Evolutionary conservation across 2,888 invertebrate species (phyloP), one percentile per base, ranked within the genome.

Genomic region (Heliconius aoede): DNA sequence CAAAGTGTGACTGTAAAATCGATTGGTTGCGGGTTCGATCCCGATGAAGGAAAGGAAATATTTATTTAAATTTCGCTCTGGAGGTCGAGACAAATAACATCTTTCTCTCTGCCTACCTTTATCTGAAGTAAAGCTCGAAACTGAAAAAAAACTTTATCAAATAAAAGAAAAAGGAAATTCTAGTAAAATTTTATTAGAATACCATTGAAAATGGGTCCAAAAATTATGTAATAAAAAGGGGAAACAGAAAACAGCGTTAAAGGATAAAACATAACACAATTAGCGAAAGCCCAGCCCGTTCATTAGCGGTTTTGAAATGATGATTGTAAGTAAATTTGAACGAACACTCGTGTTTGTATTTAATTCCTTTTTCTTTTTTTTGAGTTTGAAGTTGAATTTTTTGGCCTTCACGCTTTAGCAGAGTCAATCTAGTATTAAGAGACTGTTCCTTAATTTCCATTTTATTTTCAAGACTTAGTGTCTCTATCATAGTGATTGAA

Each of bases 301-400:
- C 75, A 77, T 80, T 80, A 80, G 79, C 73, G 58, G 78, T 55
- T 71, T 72, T 40, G 62, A 67, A 77, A 71, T 72, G 76, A 71
- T 75, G 76, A 76, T 77, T 78, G 80, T 77, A 60, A 76, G 74
- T 62, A 75, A 76, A 78, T 80, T 77, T 73, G 74, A 72, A 74
- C 73, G 71, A 76, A 72, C 58, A 75, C 71, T 61, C 67, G 40
- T 74, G 77, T 80, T 79, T 77, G 7, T 46, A 78, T 73, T 78
- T 80, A 76, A 76, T 76, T 76, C n/a, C n/a, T n/a, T n/a, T n/a
- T 55, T 55, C 55, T 69, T 55, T 51, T 68, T 67, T 55, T 46
- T 46, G 18, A 18, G 5, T 18, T 15, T 18, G 15, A 46, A 18
- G 46, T 32, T n/a, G 0, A 21, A 0, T 3, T n/a, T 55, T 55